phyloP scores from a whole-genome alignment of 2,113 vertebrate species.

The Nothoprocta pentlandii region DNA sequence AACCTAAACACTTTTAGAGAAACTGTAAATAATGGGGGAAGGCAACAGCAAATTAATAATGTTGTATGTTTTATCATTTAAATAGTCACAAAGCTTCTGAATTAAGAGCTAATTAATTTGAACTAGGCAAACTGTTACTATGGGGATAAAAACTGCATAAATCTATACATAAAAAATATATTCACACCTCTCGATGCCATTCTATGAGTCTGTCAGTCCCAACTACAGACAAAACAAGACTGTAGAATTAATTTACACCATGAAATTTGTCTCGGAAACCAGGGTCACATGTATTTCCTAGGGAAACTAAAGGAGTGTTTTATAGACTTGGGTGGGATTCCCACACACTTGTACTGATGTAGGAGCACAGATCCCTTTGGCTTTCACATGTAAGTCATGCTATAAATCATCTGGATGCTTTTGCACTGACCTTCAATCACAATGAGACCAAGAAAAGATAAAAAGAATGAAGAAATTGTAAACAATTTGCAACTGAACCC shows the following conservation, averaged over 20 bases:
- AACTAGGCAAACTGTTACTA: background rate
- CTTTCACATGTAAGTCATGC: background rate
- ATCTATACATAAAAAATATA: background rate
- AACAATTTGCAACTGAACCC: background rate
- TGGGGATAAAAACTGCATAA: slow-evolving; percentile 2
- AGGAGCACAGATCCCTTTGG: background rate
- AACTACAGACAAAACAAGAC: background rate
- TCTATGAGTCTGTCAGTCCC: background rate
- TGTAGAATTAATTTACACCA: background rate
- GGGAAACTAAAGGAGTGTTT: background rate
- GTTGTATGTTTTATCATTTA: slow-evolving; percentile 1
- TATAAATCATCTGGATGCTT: background rate
- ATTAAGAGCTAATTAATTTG: background rate
- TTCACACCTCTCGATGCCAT: background rate
- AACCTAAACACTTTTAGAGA: background rate
- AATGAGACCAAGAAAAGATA: background rate
- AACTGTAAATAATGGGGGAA: background rate
- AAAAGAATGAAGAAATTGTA: background rate
- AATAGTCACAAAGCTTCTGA: background rate
- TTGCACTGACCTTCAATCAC: background rate
- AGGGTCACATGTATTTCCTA: background rate
- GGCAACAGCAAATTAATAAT: background rate
- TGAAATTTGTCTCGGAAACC: background rate
- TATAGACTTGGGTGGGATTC: background rate
- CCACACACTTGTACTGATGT: background rate